Evolutionary conservation across 1,140 invertebrate genomes (phyloP).

Genomic region (Drosophila watanabei): DNA sequence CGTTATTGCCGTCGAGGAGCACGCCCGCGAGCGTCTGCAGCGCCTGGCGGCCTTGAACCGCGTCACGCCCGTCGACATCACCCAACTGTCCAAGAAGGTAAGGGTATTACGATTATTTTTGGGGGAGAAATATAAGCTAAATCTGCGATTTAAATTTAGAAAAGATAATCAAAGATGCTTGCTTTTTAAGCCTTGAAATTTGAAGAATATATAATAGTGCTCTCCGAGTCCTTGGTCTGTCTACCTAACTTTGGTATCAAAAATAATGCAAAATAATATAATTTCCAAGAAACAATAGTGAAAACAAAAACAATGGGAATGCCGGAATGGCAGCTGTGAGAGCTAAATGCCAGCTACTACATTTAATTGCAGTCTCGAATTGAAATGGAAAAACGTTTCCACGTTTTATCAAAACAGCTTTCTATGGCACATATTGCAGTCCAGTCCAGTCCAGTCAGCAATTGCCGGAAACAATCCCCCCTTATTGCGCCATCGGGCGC

Average conservation of each 20-base stretch:
- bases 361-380: constrained; percentile 19
- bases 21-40: constrained; percentile 95
- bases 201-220: background rate
- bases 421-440: constrained; percentile 33
- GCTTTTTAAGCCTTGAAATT: background rate
- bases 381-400: constrained; percentile 46
- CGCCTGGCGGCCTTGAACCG: constrained; percentile 95
- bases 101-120: background rate
- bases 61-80: constrained; percentile 97
- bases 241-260: background rate
- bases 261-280: background rate
- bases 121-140: background rate
- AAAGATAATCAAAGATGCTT: background rate
- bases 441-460: background rate
- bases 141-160: background rate
- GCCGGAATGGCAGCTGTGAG: constrained; percentile 6
- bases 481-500: background rate
- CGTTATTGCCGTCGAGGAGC: constrained; percentile 98
- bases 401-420: constrained; percentile 46
- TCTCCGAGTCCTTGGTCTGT: too few species aligned
- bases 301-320: background rate
- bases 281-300: background rate
- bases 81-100: constrained; percentile 95
- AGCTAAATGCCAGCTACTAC: constrained; percentile 9
- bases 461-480: constrained; percentile 4